These are phyloP conservation scores for Caligus rogercresseyi DNA, from an alignment of 1,140 invertebrate genomes.

Conservation along the genomic window DNA sequence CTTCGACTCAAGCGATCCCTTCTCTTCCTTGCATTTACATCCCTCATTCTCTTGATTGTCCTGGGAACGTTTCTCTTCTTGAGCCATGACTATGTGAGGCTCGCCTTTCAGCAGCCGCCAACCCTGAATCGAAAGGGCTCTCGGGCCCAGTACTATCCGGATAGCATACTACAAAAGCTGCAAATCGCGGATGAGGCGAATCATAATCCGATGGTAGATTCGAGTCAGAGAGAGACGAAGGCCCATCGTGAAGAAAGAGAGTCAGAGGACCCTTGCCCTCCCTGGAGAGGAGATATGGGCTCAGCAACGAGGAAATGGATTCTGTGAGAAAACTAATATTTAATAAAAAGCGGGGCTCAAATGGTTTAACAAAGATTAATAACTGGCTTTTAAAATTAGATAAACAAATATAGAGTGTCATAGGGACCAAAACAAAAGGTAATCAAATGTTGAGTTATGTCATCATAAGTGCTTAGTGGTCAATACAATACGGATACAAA, in stretches of 20 bases:
- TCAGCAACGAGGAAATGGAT: neutral
- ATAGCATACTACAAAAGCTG: neutral
- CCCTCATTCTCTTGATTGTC: neutral
- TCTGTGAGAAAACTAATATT: neutral
- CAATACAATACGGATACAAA: too few species aligned
- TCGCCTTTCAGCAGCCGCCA: neutral
- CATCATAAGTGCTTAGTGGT: too few species aligned
- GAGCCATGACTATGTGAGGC: neutral
- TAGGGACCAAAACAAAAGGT: too few species aligned
- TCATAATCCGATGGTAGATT: too few species aligned
- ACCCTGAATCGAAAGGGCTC: neutral
- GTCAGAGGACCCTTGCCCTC: neutral
- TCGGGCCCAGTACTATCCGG: neutral
- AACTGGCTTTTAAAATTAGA: too few species aligned
- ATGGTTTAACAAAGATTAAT: too few species aligned
- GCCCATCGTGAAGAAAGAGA: neutral
- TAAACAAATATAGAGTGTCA: too few species aligned
- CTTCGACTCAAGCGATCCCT: neutral
- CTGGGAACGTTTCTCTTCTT: neutral
- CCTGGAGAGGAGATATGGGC: neutral
- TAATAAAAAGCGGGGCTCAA: too few species aligned
- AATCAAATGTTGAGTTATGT: too few species aligned
- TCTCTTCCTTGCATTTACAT: neutral
- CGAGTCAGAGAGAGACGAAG: neutral
- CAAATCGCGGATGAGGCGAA: neutral